Evolutionary conservation across 2,888 invertebrate species (phyloP).

Genomic region (Aphodius sticticus): DNA sequence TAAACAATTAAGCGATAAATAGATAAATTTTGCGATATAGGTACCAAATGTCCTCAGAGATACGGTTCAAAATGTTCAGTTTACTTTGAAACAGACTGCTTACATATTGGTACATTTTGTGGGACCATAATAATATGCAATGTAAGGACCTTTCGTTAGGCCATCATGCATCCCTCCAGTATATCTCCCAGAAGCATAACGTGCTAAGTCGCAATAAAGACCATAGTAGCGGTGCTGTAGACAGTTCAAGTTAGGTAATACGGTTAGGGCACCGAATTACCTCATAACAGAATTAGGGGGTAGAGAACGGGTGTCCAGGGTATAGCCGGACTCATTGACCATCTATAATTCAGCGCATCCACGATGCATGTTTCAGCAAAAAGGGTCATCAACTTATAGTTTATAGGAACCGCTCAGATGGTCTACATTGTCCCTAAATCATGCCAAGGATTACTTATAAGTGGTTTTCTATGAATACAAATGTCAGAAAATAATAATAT

Average conservation of each 20-base stretch:
- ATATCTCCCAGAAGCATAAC: constrained; percentile 10
- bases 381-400: not conserved
- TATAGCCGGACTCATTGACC: not conserved
- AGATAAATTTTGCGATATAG: too few species aligned
- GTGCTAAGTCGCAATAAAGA: constrained; percentile 38
- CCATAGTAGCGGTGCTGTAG: constrained; percentile 33
- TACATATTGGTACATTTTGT: not conserved
- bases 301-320: not conserved
- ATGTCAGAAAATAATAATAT: too few species aligned
- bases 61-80: too few species aligned
- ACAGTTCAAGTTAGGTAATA: constrained; percentile 44
- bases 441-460: too few species aligned
- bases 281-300: constrained; percentile 42
- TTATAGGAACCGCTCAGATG: too few species aligned
- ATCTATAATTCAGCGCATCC: constrained; percentile 4
- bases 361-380: not conserved
- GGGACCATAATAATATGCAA: not conserved
- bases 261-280: constrained; percentile 45
- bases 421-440: too few species aligned
- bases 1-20: too few species aligned
- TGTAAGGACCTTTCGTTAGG: not conserved
- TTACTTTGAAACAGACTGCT: too few species aligned
- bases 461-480: too few species aligned
- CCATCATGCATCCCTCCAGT: not conserved
- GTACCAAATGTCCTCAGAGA: too few species aligned